phyloP scores from a whole-genome alignment of 2,113 vertebrate species.

The Halichoerus grypus region DNA sequence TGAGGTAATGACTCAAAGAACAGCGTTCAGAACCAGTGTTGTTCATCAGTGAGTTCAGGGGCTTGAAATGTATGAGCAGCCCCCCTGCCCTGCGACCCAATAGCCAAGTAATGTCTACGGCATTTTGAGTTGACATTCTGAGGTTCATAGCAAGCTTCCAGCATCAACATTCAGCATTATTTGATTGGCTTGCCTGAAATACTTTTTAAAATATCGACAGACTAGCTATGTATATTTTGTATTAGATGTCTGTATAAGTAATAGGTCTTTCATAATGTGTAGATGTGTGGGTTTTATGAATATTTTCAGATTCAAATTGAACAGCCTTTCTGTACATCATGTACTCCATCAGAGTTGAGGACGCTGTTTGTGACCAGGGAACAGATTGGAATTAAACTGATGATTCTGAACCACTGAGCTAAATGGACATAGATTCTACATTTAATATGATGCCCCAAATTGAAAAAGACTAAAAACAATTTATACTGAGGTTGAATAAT shows the following conservation, averaged over 20 bases:
- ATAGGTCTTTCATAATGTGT: not conserved
- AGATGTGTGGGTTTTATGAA: not conserved
- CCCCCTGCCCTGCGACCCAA: not conserved
- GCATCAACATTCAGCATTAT: not conserved
- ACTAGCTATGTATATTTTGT: not conserved
- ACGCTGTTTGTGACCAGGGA: not conserved
- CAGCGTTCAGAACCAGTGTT: not conserved
- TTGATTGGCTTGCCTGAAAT: not conserved
- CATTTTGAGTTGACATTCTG: not conserved
- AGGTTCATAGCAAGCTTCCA: slow-evolving; percentile 52
- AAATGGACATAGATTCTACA: not conserved
- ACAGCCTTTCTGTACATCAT: not conserved
- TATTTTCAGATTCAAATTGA: slow-evolving; percentile 1
- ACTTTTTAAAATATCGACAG: slow-evolving; percentile 20
- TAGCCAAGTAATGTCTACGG: not conserved
- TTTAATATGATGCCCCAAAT: not conserved
- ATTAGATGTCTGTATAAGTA: not conserved
- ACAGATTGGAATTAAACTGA: not conserved
- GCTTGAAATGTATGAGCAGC: not conserved
- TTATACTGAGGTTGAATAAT: not conserved
- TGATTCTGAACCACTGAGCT: not conserved
- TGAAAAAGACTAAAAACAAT: not conserved
- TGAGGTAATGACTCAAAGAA: not conserved
- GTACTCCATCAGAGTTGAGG: not conserved
- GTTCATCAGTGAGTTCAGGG: not conserved